Evolutionary conservation across 2,888 invertebrate species (phyloP).

Genomic region (Eledona agricola): DNA sequence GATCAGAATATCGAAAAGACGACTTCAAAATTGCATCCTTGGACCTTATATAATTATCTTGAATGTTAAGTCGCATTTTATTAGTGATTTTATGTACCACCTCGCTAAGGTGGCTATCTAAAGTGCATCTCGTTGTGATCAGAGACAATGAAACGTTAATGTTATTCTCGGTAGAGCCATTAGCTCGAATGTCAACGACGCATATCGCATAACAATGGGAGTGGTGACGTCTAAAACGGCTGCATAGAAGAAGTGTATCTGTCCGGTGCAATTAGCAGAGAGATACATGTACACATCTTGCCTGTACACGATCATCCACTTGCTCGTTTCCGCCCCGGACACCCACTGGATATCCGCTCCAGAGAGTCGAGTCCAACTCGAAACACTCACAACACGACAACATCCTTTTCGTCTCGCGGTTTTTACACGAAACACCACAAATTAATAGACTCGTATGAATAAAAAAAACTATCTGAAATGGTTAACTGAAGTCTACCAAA

Average conservation of each 20-base stretch:
- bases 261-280: slow-evolving; percentile 32
- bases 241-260: slow-evolving; percentile 34
- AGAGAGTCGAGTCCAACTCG: slow-evolving; percentile 9
- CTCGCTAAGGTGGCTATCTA: too few species aligned
- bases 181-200: slow-evolving; percentile 40
- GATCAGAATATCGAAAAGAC: too few species aligned
- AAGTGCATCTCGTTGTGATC: slow-evolving; percentile 34
- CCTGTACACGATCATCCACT: slow-evolving; percentile 39
- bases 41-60: too few species aligned
- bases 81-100: too few species aligned
- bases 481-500: too few species aligned
- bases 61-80: too few species aligned
- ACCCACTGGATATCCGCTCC: slow-evolving; percentile 38
- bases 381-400: too few species aligned
- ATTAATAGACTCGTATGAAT: too few species aligned
- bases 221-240: slow-evolving; percentile 33
- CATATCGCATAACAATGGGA: slow-evolving; percentile 40
- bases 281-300: slow-evolving; percentile 38
- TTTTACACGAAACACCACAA: too few species aligned
- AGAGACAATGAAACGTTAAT: slow-evolving; percentile 34
- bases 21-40: too few species aligned
- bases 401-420: too few species aligned
- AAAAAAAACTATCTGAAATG: too few species aligned
- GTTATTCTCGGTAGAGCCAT: slow-evolving; percentile 34
- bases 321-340: slow-evolving; percentile 37